phyloP scores from a whole-genome alignment of 2,113 vertebrate species.

The Hirundichthys speculiger region DNA sequence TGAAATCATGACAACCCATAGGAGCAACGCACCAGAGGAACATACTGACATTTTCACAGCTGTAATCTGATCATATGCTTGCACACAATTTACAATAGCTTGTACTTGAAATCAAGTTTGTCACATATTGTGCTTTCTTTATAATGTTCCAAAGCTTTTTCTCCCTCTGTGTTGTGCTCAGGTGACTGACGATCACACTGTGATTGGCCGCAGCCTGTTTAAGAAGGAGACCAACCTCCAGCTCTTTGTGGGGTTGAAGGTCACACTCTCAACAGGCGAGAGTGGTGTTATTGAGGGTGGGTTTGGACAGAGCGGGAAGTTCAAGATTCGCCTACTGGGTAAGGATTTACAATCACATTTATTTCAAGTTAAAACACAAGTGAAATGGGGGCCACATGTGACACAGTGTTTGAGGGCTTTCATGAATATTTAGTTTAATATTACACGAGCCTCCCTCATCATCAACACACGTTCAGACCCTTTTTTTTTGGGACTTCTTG shows the following conservation, averaged over 20 bases:
- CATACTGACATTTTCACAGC: neutral
- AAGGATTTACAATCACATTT: constrained; percentile 38
- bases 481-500: constrained; percentile 9
- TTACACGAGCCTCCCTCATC: neutral
- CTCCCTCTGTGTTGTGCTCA: constrained; percentile 56
- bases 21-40: constrained; percentile 5
- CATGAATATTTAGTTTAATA: neutral
- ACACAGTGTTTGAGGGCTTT: neutral
- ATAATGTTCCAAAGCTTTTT: neutral
- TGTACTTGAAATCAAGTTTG: neutral
- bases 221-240: constrained; percentile 99
- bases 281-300: constrained; percentile 90
- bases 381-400: too few species aligned
- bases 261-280: constrained; percentile 92
- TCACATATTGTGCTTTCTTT: neutral
- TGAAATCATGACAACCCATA: constrained; percentile 6
- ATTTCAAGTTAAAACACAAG: too few species aligned
- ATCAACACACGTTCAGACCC: constrained; percentile 14
- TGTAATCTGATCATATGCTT: constrained; percentile 4
- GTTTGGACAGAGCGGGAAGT: constrained; percentile 97
- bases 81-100: neutral
- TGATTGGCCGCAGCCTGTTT: constrained; percentile 95
- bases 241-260: constrained; percentile 93
- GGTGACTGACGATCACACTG: constrained; percentile 91
- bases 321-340: constrained; percentile 93